These are phyloP conservation scores for Epirrhoe tristata DNA, from an alignment of 2,888 invertebrate species.

Conservation along the genomic window DNA sequence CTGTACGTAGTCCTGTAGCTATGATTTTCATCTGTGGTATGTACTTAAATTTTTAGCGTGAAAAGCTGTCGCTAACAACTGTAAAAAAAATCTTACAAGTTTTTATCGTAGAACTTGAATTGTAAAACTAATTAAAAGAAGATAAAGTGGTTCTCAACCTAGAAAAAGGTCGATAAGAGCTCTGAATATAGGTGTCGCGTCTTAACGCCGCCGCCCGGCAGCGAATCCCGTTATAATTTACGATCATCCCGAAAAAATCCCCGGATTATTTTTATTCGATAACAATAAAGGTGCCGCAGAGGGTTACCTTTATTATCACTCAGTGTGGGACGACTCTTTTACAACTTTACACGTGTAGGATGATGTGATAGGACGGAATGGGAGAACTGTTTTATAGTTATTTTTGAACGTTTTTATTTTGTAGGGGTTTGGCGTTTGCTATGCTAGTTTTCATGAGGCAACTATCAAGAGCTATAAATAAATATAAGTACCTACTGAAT, in stretches of 20 bases:
- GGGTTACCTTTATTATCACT: constrained; percentile 85
- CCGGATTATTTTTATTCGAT: constrained; percentile 85
- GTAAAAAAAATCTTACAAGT: neutral
- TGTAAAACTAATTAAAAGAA: neutral
- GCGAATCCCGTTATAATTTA: constrained; percentile 81
- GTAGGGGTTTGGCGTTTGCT: constrained; percentile 31
- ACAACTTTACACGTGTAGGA: constrained; percentile 81
- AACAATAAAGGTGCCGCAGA: constrained; percentile 83
- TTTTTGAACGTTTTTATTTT: constrained; percentile 48
- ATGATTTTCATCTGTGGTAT: neutral
- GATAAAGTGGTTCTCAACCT: constrained; percentile 3
- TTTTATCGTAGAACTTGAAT: neutral
- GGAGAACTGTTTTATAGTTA: constrained; percentile 53
- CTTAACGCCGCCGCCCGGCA: constrained; percentile 55
- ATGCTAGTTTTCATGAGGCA: constrained; percentile 4
- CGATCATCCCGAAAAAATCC: constrained; percentile 84
- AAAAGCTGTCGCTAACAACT: neutral
- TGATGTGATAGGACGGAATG: constrained; percentile 61
- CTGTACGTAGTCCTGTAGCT: too few relatives aligned
- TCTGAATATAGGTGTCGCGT: constrained; percentile 44
- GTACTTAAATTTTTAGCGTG: neutral
- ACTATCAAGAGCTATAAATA: constrained; percentile 9
- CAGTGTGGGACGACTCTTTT: constrained; percentile 75
- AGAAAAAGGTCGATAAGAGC: constrained; percentile 21
- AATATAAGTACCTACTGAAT: constrained; percentile 2